Base-by-base conservation (phyloP, 2,797 vertebrate species). In the Sebastes cheni region DNA sequence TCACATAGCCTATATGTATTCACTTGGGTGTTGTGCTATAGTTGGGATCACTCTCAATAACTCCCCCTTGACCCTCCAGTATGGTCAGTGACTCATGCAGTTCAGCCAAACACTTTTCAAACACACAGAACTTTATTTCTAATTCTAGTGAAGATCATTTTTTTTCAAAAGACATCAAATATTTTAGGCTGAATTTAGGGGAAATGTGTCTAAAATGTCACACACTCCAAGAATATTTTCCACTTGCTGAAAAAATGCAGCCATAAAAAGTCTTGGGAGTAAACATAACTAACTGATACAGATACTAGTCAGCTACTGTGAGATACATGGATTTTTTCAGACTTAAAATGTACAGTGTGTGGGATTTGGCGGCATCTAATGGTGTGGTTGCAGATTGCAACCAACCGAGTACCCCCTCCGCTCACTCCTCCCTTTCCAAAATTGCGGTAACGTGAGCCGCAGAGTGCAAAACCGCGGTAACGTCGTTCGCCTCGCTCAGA, bases 321-420 rank as follows among this genome's bases (percentile, higher is more conserved):
- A 52, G 20, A 52, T 52, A 2, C 1, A 52, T n/a, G 50, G 3
- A n/a, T n/a, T n/a, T 52, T 52, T 52, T 52, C 20, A 52, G 0
- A 0, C 50, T 52, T 52, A n/a, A n/a, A 52, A n/a, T 0, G 50
- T 9, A 0, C 8, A 52, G 1, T n/a, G 50, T 50, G 42, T 20
- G 0, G 42, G 42, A 50, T 50, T 50, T 50, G 20, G 2, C 50
- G 0, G 50, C 50, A 52, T 52, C 14, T 52, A 52, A 9, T 52
- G 20, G 50, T 20, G 50, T 52, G 42, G 42, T 50, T 50, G 42
- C 16, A 50, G 7, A 50, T 20, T 50, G 42, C 42, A 50, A 20
- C 42, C 42, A 50, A 50, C 16, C 7, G 16, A 50, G 1, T 50
- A 0, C 16, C 42, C 34, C 16, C 3, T 46, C 42, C 3, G 16